Base-by-base conservation (phyloP, 2,888 invertebrate genomes). In the Mythimna impura region DNA sequence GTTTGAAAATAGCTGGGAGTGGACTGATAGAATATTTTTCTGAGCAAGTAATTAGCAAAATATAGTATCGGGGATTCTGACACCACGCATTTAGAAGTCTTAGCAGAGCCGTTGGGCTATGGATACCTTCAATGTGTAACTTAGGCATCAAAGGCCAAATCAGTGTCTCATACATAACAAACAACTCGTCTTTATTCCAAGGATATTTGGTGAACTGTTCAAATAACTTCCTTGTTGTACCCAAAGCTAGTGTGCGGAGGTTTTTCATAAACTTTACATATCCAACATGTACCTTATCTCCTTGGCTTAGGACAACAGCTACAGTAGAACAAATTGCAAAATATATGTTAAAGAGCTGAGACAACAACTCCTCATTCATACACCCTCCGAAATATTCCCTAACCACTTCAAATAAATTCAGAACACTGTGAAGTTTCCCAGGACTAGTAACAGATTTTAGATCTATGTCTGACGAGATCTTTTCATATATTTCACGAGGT, bases 331-430 rank as follows among this genome's bases (percentile, higher is more conserved):
- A 97, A 63, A 98, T 96, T 50, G 97, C 97, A 20, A 98, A 94
- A 36, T 98, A 94, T 66, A 99, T 95, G 85, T 98, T 97, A 0
- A 99, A 94, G 60, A 99, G 94, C 83, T 97, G 97, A 0, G 97
- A 96, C 17, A 98, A 93, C 66, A 98, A 95, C 64, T 96, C 94
- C 2, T 97, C 95, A 65, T 97, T 97, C 96, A 99, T 97, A 68
- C 98, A 97, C 6, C 98, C 98, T 0, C 98, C 98, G 86, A 99
- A 98, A 90, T 98, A 97, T 89, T 98, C 98, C 72, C 98, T 97
- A 52, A 98, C 97, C 8, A 98, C 97, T 80, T 97, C 97, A 71
- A 98, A 94, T 22, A 98, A 94, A 93, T 98, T 98, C 0, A 98
- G 95, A 25, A 97, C 97, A 90, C 98, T 98, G 85, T 98, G 97